These are phyloP conservation scores for Hoplias malabaricus DNA, from an alignment of 2,113 vertebrate genomes.

Conservation along the genomic window DNA sequence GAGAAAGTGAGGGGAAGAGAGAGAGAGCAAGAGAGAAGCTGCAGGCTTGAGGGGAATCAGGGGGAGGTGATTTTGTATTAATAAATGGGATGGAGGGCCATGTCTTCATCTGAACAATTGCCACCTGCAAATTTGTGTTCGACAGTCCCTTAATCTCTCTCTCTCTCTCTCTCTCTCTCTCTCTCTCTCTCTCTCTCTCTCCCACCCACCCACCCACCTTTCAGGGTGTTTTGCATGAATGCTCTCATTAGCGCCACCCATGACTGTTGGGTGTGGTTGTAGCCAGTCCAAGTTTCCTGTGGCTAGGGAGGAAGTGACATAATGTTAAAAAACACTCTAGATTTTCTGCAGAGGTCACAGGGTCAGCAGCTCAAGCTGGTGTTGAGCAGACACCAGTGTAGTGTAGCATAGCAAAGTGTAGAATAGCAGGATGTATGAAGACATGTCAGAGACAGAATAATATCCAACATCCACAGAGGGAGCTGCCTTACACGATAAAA, in stretches of 20 bases:
- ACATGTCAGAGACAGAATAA: background rate
- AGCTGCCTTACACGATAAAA: background rate
- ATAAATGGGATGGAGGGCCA: background rate
- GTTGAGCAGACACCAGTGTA: background rate
- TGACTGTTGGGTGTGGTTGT: constrained; percentile 26
- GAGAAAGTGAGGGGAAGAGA: background rate
- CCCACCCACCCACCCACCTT: background rate
- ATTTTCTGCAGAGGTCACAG: constrained; percentile 9
- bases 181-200: background rate
- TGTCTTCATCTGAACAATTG: background rate
- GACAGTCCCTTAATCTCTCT: constrained; percentile 1
- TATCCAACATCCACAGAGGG: background rate
- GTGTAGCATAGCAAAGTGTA: too few relatives aligned
- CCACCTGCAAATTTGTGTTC: background rate
- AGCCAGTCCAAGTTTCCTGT: constrained; percentile 23
- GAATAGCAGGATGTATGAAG: background rate
- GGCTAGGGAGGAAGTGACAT: constrained; percentile 34
- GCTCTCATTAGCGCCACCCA: constrained; percentile 14
- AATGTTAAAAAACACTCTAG: constrained; percentile 1
- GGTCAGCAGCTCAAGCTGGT: constrained; percentile 4
- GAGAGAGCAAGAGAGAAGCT: background rate
- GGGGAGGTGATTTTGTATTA: background rate
- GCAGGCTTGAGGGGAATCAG: background rate
- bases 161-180: background rate
- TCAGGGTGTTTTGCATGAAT: constrained; percentile 24